phyloP scores from a whole-genome alignment of 2,888 invertebrate genomes.

The Perizoma affinitatum region DNA sequence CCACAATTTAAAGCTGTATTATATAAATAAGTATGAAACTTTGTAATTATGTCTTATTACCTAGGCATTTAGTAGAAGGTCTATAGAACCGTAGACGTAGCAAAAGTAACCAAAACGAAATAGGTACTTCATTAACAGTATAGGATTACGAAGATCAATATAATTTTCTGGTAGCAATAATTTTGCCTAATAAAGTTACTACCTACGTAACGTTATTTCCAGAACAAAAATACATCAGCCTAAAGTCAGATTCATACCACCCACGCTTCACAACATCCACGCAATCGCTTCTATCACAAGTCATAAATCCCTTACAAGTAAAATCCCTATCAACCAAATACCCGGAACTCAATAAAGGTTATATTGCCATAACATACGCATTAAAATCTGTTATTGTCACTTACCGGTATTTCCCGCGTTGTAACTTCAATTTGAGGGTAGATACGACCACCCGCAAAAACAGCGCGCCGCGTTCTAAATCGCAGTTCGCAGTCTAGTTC shows the following conservation, averaged over 20 bases:
- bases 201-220: too few relatives aligned
- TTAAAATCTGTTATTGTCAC: slow-evolving; percentile 50
- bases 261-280: slow-evolving; percentile 7
- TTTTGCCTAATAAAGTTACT: too few relatives aligned
- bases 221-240: too few relatives aligned
- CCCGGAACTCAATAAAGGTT: slow-evolving; percentile 26
- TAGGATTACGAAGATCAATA: too few relatives aligned
- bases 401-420: slow-evolving; percentile 73
- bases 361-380: slow-evolving; percentile 20
- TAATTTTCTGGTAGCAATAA: too few relatives aligned
- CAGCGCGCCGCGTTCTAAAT: slow-evolving; percentile 65
- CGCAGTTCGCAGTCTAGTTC: slow-evolving; percentile 17
- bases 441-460: slow-evolving; percentile 56
- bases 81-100: too few relatives aligned
- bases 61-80: too few relatives aligned
- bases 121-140: too few relatives aligned
- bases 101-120: too few relatives aligned
- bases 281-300: neutral
- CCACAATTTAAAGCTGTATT: too few relatives aligned
- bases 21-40: too few relatives aligned
- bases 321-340: slow-evolving; percentile 21
- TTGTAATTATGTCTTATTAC: too few relatives aligned
- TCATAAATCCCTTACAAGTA: slow-evolving; percentile 12
- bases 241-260: neutral
- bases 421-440: slow-evolving; percentile 42